Percentiles rank a stretch among this genome's conserved stretches.
Conservation (phyloP, 2,113 vertebrate species). For the Hemiscyllium ocellatum region DNA sequence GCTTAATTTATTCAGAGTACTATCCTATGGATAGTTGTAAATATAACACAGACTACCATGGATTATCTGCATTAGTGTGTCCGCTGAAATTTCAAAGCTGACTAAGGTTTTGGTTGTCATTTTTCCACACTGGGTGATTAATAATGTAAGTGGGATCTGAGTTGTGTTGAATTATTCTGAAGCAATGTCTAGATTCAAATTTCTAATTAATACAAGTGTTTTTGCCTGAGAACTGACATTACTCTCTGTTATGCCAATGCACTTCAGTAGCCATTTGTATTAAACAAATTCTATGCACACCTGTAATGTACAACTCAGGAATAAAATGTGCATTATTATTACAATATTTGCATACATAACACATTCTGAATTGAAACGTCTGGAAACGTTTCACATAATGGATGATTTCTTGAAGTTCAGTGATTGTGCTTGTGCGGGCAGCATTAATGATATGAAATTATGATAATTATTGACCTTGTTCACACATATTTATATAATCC, state of each 20-base stretch:
- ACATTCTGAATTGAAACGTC: neutral
- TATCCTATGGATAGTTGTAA: neutral
- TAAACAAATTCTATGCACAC: neutral
- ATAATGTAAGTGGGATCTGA: neutral
- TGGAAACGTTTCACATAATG: neutral
- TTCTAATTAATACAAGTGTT: neutral
- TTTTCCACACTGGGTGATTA: neutral
- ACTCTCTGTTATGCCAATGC: neutral
- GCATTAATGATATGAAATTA: neutral
- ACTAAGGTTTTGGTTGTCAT: neutral
- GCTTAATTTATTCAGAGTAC: neutral
- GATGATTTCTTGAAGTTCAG: neutral
- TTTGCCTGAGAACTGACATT: neutral
- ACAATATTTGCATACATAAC: neutral
- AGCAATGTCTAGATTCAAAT: neutral
- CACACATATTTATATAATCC: neutral
- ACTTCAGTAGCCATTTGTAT: neutral
- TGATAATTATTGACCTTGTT: conserved; percentile 5
- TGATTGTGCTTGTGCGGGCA: neutral
- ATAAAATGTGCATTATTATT: neutral
- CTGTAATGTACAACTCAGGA: neutral
- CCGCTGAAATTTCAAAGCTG: neutral
- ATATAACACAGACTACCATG: neutral
- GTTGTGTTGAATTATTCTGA: neutral
- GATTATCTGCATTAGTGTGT: neutral